Percentiles rank a stretch among this genome's conserved stretches.
Conservation (phyloP, 2,113 vertebrate species). For the Phyllostomus hastatus region DNA sequence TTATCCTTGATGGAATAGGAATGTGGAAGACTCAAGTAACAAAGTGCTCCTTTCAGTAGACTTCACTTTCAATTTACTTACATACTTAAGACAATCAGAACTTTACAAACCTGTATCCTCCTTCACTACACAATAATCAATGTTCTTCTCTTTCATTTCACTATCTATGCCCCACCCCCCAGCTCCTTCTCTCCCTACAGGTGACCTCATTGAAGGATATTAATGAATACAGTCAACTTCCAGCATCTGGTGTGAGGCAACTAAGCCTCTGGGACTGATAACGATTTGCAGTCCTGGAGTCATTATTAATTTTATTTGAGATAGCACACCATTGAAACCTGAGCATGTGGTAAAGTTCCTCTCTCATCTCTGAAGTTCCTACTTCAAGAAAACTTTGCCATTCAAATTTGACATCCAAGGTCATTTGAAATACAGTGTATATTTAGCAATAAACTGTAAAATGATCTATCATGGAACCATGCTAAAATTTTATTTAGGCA, state of each 20-base stretch:
- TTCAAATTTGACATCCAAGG: constrained; percentile 52
- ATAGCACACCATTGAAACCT: constrained; percentile 21
- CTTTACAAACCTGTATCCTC: neutral
- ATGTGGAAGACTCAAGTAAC: neutral
- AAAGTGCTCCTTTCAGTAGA: neutral
- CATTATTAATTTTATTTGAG: constrained; percentile 62
- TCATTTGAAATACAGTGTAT: constrained; percentile 31
- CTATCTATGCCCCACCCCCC: neutral
- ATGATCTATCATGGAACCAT: neutral
- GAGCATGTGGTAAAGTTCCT: neutral
- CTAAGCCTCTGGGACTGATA: constrained; percentile 53
- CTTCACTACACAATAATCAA: neutral
- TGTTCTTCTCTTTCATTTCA: constrained; percentile 13
- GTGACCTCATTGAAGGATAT: constrained; percentile 59
- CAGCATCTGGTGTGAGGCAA: constrained; percentile 40
- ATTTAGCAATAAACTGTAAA: constrained; percentile 32
- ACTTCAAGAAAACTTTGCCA: neutral
- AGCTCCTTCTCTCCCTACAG: neutral
- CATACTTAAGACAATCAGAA: neutral
- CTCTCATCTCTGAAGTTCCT: neutral
- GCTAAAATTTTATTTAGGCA: neutral
- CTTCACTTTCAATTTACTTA: constrained; percentile 51
- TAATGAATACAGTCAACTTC: constrained; percentile 62
- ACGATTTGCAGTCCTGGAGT: constrained; percentile 48
- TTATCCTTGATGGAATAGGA: neutral